Conservation (phyloP, 2,113 vertebrate genomes). For the Spizaetus ornatus region DNA sequence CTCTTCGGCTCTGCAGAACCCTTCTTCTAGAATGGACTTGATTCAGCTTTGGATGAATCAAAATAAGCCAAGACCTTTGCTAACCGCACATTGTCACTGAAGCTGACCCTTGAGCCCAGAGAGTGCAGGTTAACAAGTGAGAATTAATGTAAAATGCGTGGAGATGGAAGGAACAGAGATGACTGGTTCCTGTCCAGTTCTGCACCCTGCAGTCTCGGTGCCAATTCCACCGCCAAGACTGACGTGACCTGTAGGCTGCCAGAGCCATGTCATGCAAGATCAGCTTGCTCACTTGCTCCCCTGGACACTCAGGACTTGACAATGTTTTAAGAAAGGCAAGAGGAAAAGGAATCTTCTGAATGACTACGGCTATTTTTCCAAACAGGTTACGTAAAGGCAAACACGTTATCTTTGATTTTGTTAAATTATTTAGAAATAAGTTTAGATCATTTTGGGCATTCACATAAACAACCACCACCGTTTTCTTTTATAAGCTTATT, state of each 20-base stretch:
- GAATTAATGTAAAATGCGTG: background rate
- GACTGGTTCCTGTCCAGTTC: background rate
- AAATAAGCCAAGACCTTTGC: background rate
- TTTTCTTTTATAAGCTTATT: background rate
- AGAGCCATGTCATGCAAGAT: background rate
- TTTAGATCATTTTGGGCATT: background rate
- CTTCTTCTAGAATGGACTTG: background rate
- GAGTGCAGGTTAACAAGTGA: background rate
- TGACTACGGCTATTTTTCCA: background rate
- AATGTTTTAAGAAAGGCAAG: background rate
- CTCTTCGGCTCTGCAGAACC: background rate
- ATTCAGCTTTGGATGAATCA: background rate
- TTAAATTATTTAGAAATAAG: background rate
- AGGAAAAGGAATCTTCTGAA: background rate
- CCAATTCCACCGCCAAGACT: background rate
- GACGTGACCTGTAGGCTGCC: background rate
- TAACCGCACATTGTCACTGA: background rate
- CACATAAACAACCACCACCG: background rate
- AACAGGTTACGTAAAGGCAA: background rate
- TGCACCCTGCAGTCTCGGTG: accelerated
- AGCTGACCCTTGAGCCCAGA: background rate
- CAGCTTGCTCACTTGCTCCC: background rate
- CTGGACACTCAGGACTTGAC: background rate
- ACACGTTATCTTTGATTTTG: background rate
- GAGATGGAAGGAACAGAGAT: background rate